These are phyloP conservation scores for Stictonetta naevosa DNA, from an alignment of 2,113 vertebrate genomes.

Conservation along the genomic window DNA sequence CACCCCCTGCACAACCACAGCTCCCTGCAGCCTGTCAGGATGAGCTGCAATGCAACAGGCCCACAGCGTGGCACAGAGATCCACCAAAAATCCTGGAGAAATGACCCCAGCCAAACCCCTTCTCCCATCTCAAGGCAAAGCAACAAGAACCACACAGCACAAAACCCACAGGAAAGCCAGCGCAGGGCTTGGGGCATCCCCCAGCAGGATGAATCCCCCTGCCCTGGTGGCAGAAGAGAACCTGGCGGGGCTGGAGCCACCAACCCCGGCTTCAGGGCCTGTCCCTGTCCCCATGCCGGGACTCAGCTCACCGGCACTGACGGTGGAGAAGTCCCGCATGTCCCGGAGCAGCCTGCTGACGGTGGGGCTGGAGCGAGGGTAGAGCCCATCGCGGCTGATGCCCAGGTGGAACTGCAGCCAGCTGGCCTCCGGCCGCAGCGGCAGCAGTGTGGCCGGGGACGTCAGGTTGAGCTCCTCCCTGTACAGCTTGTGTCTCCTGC, in stretches of 20 bases:
- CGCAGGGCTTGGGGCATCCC: not conserved
- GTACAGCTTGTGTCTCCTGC: slow-evolving; percentile 73
- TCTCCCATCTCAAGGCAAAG: not conserved
- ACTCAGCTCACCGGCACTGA: slow-evolving; percentile 82
- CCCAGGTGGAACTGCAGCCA: slow-evolving; percentile 95
- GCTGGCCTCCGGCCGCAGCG: slow-evolving; percentile 78
- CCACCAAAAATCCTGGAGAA: not conserved
- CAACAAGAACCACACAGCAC: accelerated
- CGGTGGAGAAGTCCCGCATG: slow-evolving; percentile 75
- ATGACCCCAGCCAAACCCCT: not conserved
- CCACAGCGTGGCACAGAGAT: not conserved
- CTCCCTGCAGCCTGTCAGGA: not conserved
- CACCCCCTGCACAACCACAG: no score
- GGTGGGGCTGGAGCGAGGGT: slow-evolving; percentile 78
- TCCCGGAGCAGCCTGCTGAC: slow-evolving; percentile 82
- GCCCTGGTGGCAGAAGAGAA: not conserved
- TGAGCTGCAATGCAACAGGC: accelerated
- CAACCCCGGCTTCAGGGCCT: no score
- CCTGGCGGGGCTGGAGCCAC: not conserved
- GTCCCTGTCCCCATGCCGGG: accelerated
- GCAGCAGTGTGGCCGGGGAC: not conserved
- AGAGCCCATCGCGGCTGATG: slow-evolving; percentile 87
- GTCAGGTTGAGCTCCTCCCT: slow-evolving; percentile 73
- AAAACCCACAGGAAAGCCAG: not conserved
- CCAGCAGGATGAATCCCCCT: accelerated